These are phyloP conservation scores for Lamprotornis superbus DNA, from an alignment of 2,113 vertebrate species.

Conservation along the genomic window DNA sequence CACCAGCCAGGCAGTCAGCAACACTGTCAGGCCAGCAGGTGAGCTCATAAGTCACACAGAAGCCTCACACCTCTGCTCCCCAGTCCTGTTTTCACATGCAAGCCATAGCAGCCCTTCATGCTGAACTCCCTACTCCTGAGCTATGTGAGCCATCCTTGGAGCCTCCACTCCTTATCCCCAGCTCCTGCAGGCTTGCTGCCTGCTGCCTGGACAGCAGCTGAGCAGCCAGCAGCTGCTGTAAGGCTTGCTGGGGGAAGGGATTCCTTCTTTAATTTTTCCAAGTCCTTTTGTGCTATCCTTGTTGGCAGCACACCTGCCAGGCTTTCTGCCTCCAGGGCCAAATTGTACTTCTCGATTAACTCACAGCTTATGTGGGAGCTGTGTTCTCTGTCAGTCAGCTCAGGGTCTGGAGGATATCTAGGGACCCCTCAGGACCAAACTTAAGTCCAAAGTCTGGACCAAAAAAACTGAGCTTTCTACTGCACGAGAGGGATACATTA, in stretches of 20 bases:
- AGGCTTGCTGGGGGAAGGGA: background rate
- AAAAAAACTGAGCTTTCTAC: background rate
- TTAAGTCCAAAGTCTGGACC: background rate
- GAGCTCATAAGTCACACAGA: rapidly evolving
- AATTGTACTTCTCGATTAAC: background rate
- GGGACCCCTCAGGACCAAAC: background rate
- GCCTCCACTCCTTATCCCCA: background rate
- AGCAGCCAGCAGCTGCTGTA: background rate
- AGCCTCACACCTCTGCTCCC: background rate
- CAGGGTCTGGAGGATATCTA: background rate
- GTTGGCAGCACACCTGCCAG: background rate
- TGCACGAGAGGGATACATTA: background rate
- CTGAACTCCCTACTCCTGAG: rapidly evolving
- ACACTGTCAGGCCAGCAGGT: background rate
- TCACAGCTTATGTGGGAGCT: rapidly evolving
- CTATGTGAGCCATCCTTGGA: rapidly evolving
- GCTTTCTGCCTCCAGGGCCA: background rate
- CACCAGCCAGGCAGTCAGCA: background rate
- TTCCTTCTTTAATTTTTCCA: background rate
- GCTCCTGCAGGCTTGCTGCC: background rate
- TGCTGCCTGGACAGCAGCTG: constrained; percentile 23
- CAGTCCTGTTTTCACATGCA: background rate
- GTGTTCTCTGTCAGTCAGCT: background rate
- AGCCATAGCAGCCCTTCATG: background rate
- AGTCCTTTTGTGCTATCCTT: background rate